Conservation (phyloP, 2,888 invertebrate species). For the Gymnoscelis rufifasciata region DNA sequence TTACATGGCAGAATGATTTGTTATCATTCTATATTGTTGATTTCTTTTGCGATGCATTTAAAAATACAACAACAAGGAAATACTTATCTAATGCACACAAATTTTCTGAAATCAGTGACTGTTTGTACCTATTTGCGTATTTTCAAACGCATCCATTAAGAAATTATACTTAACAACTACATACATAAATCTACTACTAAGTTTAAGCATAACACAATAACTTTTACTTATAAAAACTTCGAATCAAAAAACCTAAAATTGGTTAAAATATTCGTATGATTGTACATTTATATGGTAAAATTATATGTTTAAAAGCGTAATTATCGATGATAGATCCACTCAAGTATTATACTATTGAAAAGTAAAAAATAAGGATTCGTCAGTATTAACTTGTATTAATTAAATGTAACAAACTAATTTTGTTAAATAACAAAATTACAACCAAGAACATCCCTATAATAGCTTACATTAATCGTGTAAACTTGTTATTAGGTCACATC, state of each 20-base stretch:
- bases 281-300: conserved; percentile 7
- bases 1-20: conserved; percentile 19
- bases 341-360: too few relatives aligned
- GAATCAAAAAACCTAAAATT: conserved; percentile 10
- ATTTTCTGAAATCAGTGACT: neutral
- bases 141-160: neutral
- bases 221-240: neutral
- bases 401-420: too few relatives aligned
- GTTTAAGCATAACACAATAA: neutral
- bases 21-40: conserved; percentile 5
- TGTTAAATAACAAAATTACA: too few relatives aligned
- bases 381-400: too few relatives aligned
- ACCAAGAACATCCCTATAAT: too few relatives aligned
- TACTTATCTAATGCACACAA: neutral
- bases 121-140: neutral
- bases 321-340: too few relatives aligned
- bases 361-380: too few relatives aligned
- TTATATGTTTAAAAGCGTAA: neutral
- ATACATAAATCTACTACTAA: neutral
- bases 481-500: too few relatives aligned
- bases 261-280: conserved; percentile 23
- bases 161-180: neutral
- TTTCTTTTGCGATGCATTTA: conserved; percentile 4
- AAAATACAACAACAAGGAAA: conserved; percentile 8
- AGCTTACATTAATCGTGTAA: too few relatives aligned